Evolutionary conservation across 1,140 invertebrate genomes (phyloP).

Genomic region (Euura lappo): DNA sequence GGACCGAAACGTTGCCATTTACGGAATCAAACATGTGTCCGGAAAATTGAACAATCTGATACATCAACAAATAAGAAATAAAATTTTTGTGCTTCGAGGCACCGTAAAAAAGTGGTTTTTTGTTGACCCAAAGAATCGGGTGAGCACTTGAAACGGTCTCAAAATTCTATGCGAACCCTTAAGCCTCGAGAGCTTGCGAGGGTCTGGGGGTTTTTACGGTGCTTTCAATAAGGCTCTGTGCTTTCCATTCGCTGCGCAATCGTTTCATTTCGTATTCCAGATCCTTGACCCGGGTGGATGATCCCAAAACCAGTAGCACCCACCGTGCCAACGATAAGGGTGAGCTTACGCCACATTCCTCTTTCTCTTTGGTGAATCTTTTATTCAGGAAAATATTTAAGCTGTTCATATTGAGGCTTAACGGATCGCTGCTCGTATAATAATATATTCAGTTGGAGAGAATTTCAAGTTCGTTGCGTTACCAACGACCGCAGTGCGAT

Average conservation of each 20-base stretch:
- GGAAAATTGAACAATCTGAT: no score
- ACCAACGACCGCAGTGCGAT: no score
- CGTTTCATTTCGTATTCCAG: constrained; percentile 3
- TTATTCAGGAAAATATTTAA: constrained; percentile 2
- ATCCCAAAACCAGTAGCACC: neutral
- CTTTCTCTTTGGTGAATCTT: neutral
- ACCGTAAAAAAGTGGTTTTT: neutral
- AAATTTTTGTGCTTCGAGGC: neutral
- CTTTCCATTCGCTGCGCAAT: neutral
- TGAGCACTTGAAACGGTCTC: neutral
- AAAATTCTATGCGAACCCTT: neutral
- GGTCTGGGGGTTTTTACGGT: neutral
- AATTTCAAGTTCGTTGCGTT: neutral
- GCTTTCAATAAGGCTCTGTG: neutral
- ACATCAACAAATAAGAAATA: neutral
- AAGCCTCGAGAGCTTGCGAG: neutral
- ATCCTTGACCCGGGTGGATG: neutral
- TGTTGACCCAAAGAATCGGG: neutral
- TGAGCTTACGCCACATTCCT: neutral
- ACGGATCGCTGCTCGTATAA: constrained; percentile 4
- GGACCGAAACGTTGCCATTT: no score
- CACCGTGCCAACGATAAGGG: neutral
- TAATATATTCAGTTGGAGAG: neutral
- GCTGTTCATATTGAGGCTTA: constrained; percentile 7
- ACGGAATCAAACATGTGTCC: no score